Percentiles rank a stretch among this genome's conserved stretches.
phyloP scores from a whole-genome alignment of 2,797 vertebrate genomes.

The Brachyrhaphis roseni region DNA sequence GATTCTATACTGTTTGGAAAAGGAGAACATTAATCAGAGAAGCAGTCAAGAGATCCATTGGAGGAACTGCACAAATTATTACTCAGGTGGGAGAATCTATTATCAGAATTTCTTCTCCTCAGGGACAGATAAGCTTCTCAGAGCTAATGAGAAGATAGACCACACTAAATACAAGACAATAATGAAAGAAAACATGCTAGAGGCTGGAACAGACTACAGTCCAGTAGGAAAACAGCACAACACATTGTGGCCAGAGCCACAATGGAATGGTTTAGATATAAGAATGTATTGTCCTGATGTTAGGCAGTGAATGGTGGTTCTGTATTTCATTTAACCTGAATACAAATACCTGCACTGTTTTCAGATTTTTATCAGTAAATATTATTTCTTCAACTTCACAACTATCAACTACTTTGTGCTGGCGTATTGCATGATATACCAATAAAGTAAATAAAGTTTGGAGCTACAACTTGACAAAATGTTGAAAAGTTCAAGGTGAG shows the following conservation, averaged over 20 bases:
- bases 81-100: background rate
- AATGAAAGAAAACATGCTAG: background rate
- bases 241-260: background rate
- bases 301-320: background rate
- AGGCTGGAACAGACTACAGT: background rate
- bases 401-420: background rate
- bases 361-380: background rate
- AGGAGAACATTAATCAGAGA: background rate
- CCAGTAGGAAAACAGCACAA: background rate
- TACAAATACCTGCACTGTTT: background rate
- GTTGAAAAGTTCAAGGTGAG: background rate
- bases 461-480: background rate
- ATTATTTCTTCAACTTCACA: background rate
- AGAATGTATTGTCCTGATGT: background rate
- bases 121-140: background rate
- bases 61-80: background rate
- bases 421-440: background rate
- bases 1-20: background rate
- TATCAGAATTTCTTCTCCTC: background rate
- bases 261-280: background rate
- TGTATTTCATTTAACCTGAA: background rate
- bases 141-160: background rate
- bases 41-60: background rate
- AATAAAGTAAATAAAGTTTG: background rate
- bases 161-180: background rate